These are phyloP conservation scores for Calycopis cecrops DNA, from an alignment of 1,140 invertebrate genomes.

Conservation along the genomic window DNA sequence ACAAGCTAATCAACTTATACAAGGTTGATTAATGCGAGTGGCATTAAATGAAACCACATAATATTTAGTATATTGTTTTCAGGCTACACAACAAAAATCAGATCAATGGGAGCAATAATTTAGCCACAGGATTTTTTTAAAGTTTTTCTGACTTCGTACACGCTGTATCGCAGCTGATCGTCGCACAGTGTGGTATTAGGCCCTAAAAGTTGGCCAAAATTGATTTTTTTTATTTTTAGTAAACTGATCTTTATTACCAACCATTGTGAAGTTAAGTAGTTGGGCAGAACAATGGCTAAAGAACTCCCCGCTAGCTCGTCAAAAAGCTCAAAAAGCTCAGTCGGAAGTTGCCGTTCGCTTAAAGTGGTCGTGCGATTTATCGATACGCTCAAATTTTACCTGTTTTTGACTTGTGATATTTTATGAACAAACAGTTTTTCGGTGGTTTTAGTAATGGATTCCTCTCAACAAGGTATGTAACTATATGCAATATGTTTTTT, in stretches of 20 bases:
- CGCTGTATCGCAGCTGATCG: too few relatives aligned
- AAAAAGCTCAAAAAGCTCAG: too few relatives aligned
- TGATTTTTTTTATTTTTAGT: conserved; percentile 10
- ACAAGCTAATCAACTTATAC: too few relatives aligned
- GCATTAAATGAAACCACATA: too few relatives aligned
- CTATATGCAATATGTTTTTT: conserved; percentile 10
- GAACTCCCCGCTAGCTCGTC: too few relatives aligned
- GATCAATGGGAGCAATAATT: too few relatives aligned
- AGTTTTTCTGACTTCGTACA: too few relatives aligned
- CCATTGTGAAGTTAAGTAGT: conserved; percentile 6
- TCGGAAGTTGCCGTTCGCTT: conserved; percentile 23
- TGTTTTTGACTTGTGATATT: conserved; percentile 13
- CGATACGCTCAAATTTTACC: conserved; percentile 21
- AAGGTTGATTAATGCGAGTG: too few relatives aligned
- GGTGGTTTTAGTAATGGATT: conserved; percentile 13
- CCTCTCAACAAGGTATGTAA: conserved; percentile 15
- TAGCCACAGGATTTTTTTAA: too few relatives aligned
- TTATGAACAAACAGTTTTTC: conserved; percentile 4
- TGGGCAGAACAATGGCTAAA: conserved; percentile 6
- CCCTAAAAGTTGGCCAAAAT: conserved; percentile 22
- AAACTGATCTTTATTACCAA: conserved; percentile 4
- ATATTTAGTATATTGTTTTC: too few relatives aligned
- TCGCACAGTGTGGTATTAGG: conserved; percentile 14
- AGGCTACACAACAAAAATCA: too few relatives aligned
- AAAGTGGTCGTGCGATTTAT: conserved; percentile 21